Conservation (phyloP, 2,113 vertebrate species). For the Paradoxurus hermaphroditus region DNA sequence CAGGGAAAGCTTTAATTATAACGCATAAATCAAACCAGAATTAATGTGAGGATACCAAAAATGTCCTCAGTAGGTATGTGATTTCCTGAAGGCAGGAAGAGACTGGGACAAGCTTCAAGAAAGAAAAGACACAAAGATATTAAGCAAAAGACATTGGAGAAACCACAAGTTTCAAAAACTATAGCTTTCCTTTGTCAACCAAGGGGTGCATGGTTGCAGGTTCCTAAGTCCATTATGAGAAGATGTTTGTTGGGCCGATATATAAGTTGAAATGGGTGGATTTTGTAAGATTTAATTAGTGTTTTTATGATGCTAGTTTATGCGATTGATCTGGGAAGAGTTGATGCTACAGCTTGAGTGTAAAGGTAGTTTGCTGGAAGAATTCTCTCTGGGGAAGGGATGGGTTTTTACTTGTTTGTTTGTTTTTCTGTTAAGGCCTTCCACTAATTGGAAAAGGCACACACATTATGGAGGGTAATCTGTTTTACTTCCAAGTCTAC, state of each 20-base stretch:
- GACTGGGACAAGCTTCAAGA: not conserved
- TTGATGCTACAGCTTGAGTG: not conserved
- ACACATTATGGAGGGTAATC: not conserved
- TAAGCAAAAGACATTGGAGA: not conserved
- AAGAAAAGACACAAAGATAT: constrained; percentile 31
- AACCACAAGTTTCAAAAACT: not conserved
- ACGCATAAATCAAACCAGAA: constrained; percentile 29
- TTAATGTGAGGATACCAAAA: not conserved
- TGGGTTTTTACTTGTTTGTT: not conserved
- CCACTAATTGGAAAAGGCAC: not conserved
- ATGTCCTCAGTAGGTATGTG: not conserved
- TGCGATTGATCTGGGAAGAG: not conserved
- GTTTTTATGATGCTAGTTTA: not conserved
- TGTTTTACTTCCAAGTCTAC: not conserved
- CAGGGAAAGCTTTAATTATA: constrained; percentile 2
- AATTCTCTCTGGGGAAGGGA: not conserved
- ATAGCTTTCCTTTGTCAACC: not conserved
- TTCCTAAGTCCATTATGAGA: not conserved
- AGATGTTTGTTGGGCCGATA: not conserved
- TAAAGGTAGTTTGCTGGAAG: not conserved
- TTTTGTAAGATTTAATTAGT: not conserved
- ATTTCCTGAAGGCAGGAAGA: not conserved
- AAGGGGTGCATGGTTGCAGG: not conserved
- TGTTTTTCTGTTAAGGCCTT: not conserved
- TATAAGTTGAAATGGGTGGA: not conserved